phyloP scores from a whole-genome alignment of 2,888 invertebrate genomes.

The Rotaria sp. region DNA sequence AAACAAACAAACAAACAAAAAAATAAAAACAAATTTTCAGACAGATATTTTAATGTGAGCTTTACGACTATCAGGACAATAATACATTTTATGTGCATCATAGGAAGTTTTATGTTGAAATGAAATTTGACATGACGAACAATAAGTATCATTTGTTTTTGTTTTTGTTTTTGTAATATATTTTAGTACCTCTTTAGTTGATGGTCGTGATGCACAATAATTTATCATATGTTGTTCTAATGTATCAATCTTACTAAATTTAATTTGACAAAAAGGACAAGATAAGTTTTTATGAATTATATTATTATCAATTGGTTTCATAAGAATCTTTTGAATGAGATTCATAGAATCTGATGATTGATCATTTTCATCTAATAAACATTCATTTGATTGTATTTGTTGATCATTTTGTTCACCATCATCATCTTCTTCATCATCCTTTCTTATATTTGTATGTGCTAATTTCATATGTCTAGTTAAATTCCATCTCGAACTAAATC shows the following conservation, averaged over 20 bases:
- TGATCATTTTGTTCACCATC: neutral
- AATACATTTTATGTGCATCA: slow-evolving; percentile 13
- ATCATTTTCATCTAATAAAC: no score
- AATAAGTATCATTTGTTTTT: neutral
- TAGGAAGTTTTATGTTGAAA: neutral
- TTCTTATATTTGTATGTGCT: neutral
- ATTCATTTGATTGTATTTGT: neutral
- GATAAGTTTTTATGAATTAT: slow-evolving; percentile 55
- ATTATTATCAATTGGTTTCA: no score
- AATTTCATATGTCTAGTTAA: slow-evolving; percentile 8
- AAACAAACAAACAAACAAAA: neutral
- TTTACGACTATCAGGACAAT: neutral
- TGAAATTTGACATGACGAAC: neutral
- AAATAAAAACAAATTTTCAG: neutral
- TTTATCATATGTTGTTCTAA: slow-evolving; percentile 84
- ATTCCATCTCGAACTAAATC: slow-evolving; percentile 12
- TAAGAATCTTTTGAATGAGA: no score
- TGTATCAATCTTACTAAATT: slow-evolving; percentile 85
- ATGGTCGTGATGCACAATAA: slow-evolving; percentile 66
- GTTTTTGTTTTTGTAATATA: neutral
- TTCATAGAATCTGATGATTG: no score
- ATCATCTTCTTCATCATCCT: neutral
- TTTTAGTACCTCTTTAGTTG: neutral
- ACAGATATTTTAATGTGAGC: neutral
- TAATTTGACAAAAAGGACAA: slow-evolving; percentile 86